Base-by-base conservation (phyloP, 2,113 vertebrate genomes). In the Engystomops pustulosus region DNA sequence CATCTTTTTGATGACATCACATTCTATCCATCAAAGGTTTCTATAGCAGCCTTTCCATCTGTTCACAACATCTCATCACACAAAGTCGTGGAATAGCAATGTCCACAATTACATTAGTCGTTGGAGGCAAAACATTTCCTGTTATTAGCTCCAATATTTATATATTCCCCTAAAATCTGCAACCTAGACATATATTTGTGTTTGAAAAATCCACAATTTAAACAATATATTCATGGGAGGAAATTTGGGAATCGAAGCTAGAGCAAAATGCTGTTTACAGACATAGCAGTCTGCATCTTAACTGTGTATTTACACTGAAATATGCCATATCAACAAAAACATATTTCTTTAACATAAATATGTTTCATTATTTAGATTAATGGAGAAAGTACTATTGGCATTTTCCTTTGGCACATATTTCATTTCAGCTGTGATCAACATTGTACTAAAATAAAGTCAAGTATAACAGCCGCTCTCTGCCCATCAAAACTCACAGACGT, bases 401-500 rank as follows among this genome's bases (percentile, higher is more conserved):
- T 79, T 83, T 84, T 92, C 92, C 91, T 95, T 95, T 96, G 95
- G 95, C 96, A 94, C 91, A 94, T 92, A 95, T 93, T 97, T 97
- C 95, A 96, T 96, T 95, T 93, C 91, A 96, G 95, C 96, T 96
- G 95, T 95, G 93, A 95, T 94, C 95, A 95, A 97, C 95, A 95
- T 95, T 96, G 95, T 96, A 97, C 95, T 95, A 96, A 97, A 97
- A 98, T 96, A 98, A 96, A 96, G 94, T 95, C 92, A 95, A 94
- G 94, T 93, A 91, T 93, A 92, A 91, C 95, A 97, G 96, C 95
- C 92, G 94, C 94, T 94, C 94, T 92, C 93, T 95, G 93, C 94
- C 95, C 96, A 99, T 99, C 98, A 98, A 98, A 97, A 98, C 96
- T 95, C 96, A 96, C 96, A 96, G 95, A 96, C 93, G 96, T 96